A percentile compares a stretch with the other conserved stretches of the same genome.
Conservation (phyloP, 30 jellyfish, hydroid and myxozoan genomes). For the Cassiopea andromeda region DNA sequence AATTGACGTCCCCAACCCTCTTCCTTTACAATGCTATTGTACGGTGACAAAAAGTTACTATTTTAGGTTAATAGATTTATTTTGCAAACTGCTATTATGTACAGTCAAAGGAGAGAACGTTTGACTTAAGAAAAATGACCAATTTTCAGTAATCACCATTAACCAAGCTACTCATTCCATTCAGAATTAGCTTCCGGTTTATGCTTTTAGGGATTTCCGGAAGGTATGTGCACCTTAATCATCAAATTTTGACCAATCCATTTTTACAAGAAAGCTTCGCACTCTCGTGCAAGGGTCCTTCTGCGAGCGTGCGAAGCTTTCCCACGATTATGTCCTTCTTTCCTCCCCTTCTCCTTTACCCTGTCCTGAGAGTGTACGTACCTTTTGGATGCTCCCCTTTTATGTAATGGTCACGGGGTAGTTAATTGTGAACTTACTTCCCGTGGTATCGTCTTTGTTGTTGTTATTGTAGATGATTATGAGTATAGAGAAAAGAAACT, state of each 20-base stretch:
- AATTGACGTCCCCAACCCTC: neutral
- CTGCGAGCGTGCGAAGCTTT: neutral
- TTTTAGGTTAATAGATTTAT: neutral
- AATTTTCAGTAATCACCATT: neutral
- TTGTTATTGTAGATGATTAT: neutral
- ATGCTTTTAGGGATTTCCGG: neutral
- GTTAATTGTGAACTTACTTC: neutral
- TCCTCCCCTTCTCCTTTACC: neutral
- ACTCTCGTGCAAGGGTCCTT: neutral
- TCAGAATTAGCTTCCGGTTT: neutral
- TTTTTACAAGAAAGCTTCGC: neutral
- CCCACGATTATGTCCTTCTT: neutral
- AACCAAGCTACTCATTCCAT: neutral
- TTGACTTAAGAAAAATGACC: slow-evolving; percentile 14
- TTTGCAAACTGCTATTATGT: neutral
- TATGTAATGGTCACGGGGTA: slow-evolving; percentile 1
- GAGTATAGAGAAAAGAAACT: neutral
- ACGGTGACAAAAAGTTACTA: slow-evolving; percentile 1
- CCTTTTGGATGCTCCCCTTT: neutral
- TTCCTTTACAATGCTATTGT: neutral
- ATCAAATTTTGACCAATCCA: neutral
- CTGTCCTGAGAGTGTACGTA: neutral
- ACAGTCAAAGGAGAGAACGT: neutral
- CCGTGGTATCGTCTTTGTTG: neutral
- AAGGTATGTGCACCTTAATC: neutral